phyloP scores from a whole-genome alignment of 2,888 invertebrate genomes.

The Stenchaetothrips biformis region DNA sequence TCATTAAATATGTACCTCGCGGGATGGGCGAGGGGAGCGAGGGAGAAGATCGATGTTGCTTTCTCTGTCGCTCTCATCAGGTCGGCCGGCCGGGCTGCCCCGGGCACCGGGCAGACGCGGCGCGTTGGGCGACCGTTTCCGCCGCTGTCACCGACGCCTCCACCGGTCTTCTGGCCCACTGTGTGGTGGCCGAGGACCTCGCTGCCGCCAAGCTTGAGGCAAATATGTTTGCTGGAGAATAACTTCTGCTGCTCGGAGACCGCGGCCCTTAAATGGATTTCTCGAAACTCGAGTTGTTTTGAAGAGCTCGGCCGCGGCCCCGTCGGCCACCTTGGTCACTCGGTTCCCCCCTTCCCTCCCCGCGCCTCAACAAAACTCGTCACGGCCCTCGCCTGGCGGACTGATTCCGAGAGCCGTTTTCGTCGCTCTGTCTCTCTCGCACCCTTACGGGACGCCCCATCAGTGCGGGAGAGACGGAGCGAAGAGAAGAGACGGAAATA shows the following conservation, averaged over 20 bases:
- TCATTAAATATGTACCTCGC: constrained; percentile 7
- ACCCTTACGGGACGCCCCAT: too few relatives aligned
- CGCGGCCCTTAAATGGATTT: constrained; percentile 18
- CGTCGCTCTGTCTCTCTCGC: too few relatives aligned
- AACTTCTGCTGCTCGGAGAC: constrained; percentile 2
- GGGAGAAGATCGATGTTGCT: not conserved
- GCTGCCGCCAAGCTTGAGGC: not conserved
- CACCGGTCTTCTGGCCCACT: too few relatives aligned
- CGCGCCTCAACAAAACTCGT: constrained; percentile 9
- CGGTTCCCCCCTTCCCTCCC: not conserved
- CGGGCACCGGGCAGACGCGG: too few relatives aligned
- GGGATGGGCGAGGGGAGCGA: not conserved
- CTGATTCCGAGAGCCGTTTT: too few relatives aligned
- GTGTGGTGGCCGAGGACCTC: too few relatives aligned
- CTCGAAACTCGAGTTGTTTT: constrained; percentile 21
- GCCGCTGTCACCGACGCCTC: too few relatives aligned
- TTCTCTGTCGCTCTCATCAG: too few relatives aligned
- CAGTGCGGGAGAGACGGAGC: too few relatives aligned
- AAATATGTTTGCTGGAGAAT: not conserved
- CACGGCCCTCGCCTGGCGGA: not conserved
- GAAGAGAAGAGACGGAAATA: too few relatives aligned
- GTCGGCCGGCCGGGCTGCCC: too few relatives aligned
- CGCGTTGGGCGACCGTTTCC: too few relatives aligned
- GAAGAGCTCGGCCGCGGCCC: not conserved
- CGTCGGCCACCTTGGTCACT: not conserved